phyloP scores from a whole-genome alignment of 2,113 vertebrate genomes.

The Cololabis saira region DNA sequence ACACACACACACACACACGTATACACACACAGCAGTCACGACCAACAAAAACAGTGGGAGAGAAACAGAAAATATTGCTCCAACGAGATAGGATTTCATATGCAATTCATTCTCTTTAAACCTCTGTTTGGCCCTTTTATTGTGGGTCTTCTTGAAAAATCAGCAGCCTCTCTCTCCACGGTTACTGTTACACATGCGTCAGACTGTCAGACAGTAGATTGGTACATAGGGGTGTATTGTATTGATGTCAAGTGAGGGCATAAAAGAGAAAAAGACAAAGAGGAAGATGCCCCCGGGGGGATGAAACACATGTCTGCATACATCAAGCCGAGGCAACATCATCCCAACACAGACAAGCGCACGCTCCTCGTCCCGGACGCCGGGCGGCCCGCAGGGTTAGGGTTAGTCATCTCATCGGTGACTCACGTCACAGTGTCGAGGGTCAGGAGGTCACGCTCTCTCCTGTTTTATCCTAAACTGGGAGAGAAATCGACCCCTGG shows the following conservation, averaged over 20 bases:
- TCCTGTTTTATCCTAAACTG: slow-evolving; percentile 16
- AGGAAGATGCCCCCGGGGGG: slow-evolving; percentile 31
- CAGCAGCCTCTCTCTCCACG: background rate
- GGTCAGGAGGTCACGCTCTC: slow-evolving; percentile 23
- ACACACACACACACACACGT: no score
- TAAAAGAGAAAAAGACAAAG: slow-evolving; percentile 17
- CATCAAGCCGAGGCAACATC: slow-evolving; percentile 7
- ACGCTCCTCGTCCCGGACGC: background rate
- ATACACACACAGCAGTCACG: background rate
- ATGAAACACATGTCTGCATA: slow-evolving; percentile 1
- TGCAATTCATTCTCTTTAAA: background rate
- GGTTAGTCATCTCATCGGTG: slow-evolving; percentile 36
- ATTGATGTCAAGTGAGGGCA: slow-evolving; percentile 15
- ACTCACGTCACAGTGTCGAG: slow-evolving; percentile 25
- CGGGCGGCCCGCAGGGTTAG: slow-evolving; percentile 26
- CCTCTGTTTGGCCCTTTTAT: background rate
- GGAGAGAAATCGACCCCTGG: background rate
- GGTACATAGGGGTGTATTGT: slow-evolving; percentile 32
- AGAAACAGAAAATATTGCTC: slow-evolving; percentile 15
- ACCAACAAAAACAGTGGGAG: slow-evolving; percentile 15
- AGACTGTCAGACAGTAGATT: slow-evolving; percentile 12
- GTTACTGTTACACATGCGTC: background rate
- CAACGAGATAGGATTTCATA: slow-evolving; percentile 6
- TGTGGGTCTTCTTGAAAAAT: slow-evolving; percentile 9
- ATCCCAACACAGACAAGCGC: slow-evolving; percentile 13